Evolutionary conservation across 2,888 invertebrate species (phyloP).

Genomic region (Cecidostiba fungosa): DNA sequence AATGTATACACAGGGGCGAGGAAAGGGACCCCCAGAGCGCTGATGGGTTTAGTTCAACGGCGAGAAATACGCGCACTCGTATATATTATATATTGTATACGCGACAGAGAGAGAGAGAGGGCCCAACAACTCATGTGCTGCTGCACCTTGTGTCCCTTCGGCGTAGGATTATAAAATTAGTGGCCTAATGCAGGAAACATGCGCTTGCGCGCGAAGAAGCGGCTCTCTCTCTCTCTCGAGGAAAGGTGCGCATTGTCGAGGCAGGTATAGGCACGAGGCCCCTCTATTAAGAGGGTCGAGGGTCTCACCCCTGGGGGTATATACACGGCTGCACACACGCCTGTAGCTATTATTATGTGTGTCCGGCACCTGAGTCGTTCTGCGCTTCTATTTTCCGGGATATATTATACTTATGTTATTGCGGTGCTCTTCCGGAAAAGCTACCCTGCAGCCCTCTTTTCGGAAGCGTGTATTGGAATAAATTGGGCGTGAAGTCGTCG

Average conservation of each 20-base stretch:
- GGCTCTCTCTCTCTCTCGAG: background rate
- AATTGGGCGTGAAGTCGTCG: conserved; percentile 53
- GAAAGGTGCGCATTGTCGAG: conserved; percentile 14
- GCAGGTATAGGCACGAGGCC: conserved; percentile 17
- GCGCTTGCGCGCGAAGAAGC: conserved; percentile 50
- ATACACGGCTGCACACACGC: background rate
- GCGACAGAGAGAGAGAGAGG: background rate
- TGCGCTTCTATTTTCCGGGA: background rate
- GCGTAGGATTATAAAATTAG: conserved; percentile 75
- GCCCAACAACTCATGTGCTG: conserved; percentile 57
- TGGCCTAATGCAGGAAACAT: conserved; percentile 72
- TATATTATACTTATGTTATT: background rate
- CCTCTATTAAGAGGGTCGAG: conserved; percentile 45
- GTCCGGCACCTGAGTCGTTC: conserved; percentile 2
- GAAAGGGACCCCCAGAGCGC: conserved; percentile 18
- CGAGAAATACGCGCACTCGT: background rate
- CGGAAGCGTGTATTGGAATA: conserved; percentile 51
- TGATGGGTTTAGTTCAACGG: conserved; percentile 37
- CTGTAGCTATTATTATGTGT: background rate
- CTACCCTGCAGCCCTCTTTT: background rate
- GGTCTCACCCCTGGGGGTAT: conserved; percentile 25
- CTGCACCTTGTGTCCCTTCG: conserved; percentile 64
- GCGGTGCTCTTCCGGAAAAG: conserved; percentile 35
- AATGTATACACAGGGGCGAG: background rate
- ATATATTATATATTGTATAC: too few relatives aligned